A percentile compares a stretch with the other conserved stretches of the same genome.
phyloP scores from a whole-genome alignment of 53 echinoderm and acorn worm genomes.

The Patiria pectinifera region DNA sequence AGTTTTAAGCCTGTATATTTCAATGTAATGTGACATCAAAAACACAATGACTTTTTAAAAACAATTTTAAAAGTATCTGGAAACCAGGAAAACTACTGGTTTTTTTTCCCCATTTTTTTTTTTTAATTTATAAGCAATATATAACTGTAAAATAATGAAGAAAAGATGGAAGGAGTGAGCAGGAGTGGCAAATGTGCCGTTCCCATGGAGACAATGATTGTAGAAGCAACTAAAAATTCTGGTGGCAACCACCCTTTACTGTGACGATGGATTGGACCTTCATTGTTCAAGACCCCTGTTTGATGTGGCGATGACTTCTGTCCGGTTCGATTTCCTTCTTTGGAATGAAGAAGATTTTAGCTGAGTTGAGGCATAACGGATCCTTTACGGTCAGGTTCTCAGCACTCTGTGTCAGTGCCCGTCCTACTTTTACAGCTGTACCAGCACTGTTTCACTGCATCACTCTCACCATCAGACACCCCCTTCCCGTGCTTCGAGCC shows the following conservation, averaged over 20 bases:
- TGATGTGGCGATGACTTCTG: neutral
- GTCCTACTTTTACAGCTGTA: neutral
- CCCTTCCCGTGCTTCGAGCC: neutral
- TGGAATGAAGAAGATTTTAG: neutral
- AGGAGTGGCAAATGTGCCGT: neutral
- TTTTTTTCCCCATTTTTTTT: too few species aligned
- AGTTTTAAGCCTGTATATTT: too few species aligned
- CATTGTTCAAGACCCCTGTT: slow-evolving; percentile 55
- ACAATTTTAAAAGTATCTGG: too few species aligned
- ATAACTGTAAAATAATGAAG: too few species aligned
- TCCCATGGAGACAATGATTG: slow-evolving; percentile 30
- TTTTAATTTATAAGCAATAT: too few species aligned
- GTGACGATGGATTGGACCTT: slow-evolving; percentile 57
- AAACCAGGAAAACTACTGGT: too few species aligned
- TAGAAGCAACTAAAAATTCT: slow-evolving; percentile 67
- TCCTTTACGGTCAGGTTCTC: neutral
- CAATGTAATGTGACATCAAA: too few species aligned
- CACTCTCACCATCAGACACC: neutral
- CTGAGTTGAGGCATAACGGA: neutral
- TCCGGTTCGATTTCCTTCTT: neutral
- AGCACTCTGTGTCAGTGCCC: neutral
- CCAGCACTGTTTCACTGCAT: neutral
- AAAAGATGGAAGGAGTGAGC: too few species aligned
- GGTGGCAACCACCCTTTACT: slow-evolving; percentile 25
- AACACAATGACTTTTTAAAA: too few species aligned